These are phyloP conservation scores for Leptopilina clavipes DNA, from an alignment of 1,140 invertebrate genomes.

Conservation along the genomic window DNA sequence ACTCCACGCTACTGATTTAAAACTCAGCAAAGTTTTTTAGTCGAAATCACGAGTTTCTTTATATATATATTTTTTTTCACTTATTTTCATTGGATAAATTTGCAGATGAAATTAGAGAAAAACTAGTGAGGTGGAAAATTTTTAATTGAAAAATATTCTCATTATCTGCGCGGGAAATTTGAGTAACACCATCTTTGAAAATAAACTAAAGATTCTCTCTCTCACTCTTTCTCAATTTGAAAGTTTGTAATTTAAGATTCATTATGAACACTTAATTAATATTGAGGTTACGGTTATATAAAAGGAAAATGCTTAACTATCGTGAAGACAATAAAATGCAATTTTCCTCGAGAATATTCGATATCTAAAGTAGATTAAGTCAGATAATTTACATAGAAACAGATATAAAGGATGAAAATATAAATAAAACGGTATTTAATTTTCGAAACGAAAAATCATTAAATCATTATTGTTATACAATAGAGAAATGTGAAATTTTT, in stretches of 20 bases:
- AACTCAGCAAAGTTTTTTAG: neutral
- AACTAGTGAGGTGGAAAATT: neutral
- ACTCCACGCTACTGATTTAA: slow-evolving; percentile 14
- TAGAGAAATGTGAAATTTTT: too few relatives aligned
- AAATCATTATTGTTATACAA: too few relatives aligned
- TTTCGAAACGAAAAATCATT: too few relatives aligned
- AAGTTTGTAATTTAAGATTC: slow-evolving; percentile 7
- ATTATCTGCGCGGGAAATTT: neutral
- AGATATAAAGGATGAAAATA: too few relatives aligned
- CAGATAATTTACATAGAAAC: too few relatives aligned
- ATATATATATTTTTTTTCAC: neutral
- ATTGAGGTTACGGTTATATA: neutral
- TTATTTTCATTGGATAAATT: neutral
- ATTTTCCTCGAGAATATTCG: too few relatives aligned
- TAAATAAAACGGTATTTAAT: too few relatives aligned
- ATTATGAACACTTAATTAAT: slow-evolving; percentile 4
- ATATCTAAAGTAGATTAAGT: too few relatives aligned
- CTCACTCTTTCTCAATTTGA: neutral
- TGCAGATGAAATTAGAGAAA: neutral
- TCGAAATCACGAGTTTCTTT: neutral
- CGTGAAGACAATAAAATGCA: too few relatives aligned
- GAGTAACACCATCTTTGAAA: neutral
- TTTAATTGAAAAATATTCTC: neutral
- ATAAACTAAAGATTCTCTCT: neutral
- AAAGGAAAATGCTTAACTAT: too few relatives aligned